Base-by-base conservation (phyloP, 2,888 invertebrate species). In the Cremastobaeus sp. region DNA sequence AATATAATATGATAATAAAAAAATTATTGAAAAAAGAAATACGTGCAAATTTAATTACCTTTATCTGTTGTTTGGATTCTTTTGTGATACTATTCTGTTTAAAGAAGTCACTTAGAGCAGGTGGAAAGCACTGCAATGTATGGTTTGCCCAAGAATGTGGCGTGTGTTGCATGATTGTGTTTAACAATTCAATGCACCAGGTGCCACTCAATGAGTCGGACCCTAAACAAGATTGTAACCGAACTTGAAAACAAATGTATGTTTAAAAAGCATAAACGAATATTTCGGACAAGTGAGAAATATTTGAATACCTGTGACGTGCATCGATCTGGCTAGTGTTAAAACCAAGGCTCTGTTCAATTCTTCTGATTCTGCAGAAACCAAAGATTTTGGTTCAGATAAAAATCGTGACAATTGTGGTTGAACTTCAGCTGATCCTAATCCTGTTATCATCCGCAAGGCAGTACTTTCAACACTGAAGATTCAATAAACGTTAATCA, bases 141-240 rank as follows among this genome's bases (percentile, higher is more conserved):
- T 97, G 96, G 70, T 94, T 93, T 0, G 97, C 96, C 98, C 98
- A 98, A 80, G 95, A 93, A 86, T 97, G 97, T 0, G 98, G 97
- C 0, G 98, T 98, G 85, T 95, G 95, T 78, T 96, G 95, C 92
- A 96, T 95, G 15, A 98, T 96, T 0, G 95, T 94, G 0, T 93
- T 92, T 3, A 98, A 89, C 15, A 98, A 89, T 82, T 98, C 98
- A 83, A 95, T 95, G 80, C 97, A 97, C 92, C 98, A 97, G 1
- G 93, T 91, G 0, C 94, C 93, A 55, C 91, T 89, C 57, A 90
- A 85, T 21, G 89, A 88, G 76, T 91, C 91, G 1, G 89, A 89
- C 12, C 91, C 91, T 81, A 87, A 45, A 39, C 45, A 15, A 12
- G n/a, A 5, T 3, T 25, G 25, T 25, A 25, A 5, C 8, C 11